phyloP scores from a whole-genome alignment of 2,797 vertebrate genomes.

The Ptychadena robeensis region DNA sequence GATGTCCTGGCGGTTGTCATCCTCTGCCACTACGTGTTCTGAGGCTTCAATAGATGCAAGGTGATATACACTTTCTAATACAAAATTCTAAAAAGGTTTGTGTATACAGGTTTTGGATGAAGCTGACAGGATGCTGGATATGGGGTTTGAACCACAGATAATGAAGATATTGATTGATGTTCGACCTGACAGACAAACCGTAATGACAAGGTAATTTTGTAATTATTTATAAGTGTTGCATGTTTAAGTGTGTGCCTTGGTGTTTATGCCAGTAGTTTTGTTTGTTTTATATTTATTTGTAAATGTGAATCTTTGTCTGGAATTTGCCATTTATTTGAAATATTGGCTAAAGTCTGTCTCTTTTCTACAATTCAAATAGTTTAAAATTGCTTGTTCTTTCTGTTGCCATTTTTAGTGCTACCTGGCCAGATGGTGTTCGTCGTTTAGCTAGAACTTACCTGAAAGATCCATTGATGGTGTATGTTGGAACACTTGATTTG shows the following conservation, averaged over 20 bases:
- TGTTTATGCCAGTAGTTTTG: background rate
- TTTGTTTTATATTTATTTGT: background rate
- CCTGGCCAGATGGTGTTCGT: slow-evolving; percentile 91
- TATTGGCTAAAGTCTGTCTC: no score
- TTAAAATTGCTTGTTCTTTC: no score
- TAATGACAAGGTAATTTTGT: slow-evolving; percentile 93
- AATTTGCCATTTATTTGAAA: no score
- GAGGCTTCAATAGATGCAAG: no score
- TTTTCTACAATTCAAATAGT: no score
- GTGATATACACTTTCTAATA: background rate
- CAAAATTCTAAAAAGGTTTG: background rate
- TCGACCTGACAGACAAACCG: slow-evolving; percentile 91
- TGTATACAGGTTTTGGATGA: slow-evolving; percentile 90
- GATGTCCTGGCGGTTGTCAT: no score
- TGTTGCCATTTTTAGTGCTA: slow-evolving; percentile 79
- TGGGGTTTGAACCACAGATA: slow-evolving; percentile 98
- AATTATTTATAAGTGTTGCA: background rate
- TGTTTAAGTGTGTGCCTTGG: no score
- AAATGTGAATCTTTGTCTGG: no score
- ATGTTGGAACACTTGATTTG: slow-evolving; percentile 92
- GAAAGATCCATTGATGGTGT: slow-evolving; percentile 94
- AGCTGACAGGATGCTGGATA: slow-evolving; percentile 96
- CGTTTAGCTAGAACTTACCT: slow-evolving; percentile 89
- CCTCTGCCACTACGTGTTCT: no score
- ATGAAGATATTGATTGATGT: slow-evolving; percentile 96